Conservation (phyloP, 2,113 vertebrate genomes). For the Ceratotherium simum region DNA sequence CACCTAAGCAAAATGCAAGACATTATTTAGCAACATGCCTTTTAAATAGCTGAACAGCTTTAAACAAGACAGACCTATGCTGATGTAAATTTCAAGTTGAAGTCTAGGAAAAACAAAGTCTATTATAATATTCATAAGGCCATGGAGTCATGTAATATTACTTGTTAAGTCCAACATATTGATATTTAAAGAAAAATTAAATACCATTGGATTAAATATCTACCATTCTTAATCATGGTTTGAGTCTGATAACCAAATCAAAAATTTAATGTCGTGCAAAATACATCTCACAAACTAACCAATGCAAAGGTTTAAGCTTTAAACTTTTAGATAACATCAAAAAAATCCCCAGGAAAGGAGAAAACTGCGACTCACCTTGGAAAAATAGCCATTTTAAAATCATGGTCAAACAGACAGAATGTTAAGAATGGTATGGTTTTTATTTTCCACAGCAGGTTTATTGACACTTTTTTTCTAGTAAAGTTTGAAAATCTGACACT, state of each 20-base stretch:
- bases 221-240: conserved; percentile 77
- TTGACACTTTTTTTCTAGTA: conserved; percentile 87
- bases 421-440: conserved; percentile 86
- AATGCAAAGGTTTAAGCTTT: conserved; percentile 80
- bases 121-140: neutral
- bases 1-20: conserved; percentile 48
- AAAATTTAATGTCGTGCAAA: conserved; percentile 61
- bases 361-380: conserved; percentile 83
- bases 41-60: conserved; percentile 57
- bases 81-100: conserved; percentile 53
- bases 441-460: conserved; percentile 88
- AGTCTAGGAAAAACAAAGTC: conserved; percentile 51
- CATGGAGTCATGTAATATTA: neutral
- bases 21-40: neutral
- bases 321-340: conserved; percentile 84
- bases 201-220: conserved; percentile 47
- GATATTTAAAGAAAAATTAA: conserved; percentile 57
- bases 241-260: conserved; percentile 53
- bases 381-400: conserved; percentile 90
- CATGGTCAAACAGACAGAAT: conserved; percentile 91
- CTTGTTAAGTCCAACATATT: conserved; percentile 44
- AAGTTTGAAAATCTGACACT: conserved; percentile 88
- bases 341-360: conserved; percentile 87
- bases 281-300: conserved; percentile 52
- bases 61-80: conserved; percentile 45